Evolutionary conservation across 2,797 vertebrate species (phyloP), one percentile per base, ranked within the genome.

Genomic region (Cercopithecus neglectus): DNA sequence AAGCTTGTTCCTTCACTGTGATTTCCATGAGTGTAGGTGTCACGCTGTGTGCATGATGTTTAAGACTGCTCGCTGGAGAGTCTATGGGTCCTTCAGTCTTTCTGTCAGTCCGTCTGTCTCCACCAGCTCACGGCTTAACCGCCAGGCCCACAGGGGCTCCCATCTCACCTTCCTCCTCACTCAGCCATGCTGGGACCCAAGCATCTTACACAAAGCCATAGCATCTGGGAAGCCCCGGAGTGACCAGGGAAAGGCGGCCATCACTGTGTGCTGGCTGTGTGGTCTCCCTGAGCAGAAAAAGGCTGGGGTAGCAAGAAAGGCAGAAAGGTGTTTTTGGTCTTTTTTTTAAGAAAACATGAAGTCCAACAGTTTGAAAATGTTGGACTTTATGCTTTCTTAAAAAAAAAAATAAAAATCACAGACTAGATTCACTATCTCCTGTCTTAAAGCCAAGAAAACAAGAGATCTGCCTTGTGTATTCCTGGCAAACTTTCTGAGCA

Each of bases 401-500:
- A 89, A 87, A 82, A 82, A 94, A 89, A 76, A 81, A 61, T 1
- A 59, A 8, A 59, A 75, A 7, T 12, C 16, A 84, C 21, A 84
- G 48, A 36, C 55, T 4, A 1, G 36, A 26, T 39, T 41, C 89
- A 87, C 67, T 72, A 28, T 48, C 46, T 64, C 59, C 48, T 72
- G 44, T 44, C n/a, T 17, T 41, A 64, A 50, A 79, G 72, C 17
- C 46, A 72, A 78, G 74, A 85, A 57, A 50, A 61, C 72, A 96
- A 76, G 92, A 94, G 97, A 97, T 85, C 83, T 64, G 95, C 97
- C 96, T 89, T 86, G 10, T 8, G 33, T 46, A 8, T 85, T 96
- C 81, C 17, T 57, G 91, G 39, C 79, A 93, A 97, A 88, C 74
- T 94, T 96, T 97, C 50, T 93, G 92, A 98, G 97, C 89, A 85